A percentile compares a stretch with the other conserved stretches of the same genome.
Conservation (phyloP, 2,797 vertebrate genomes). For the Gadopsis bispinosus region DNA sequence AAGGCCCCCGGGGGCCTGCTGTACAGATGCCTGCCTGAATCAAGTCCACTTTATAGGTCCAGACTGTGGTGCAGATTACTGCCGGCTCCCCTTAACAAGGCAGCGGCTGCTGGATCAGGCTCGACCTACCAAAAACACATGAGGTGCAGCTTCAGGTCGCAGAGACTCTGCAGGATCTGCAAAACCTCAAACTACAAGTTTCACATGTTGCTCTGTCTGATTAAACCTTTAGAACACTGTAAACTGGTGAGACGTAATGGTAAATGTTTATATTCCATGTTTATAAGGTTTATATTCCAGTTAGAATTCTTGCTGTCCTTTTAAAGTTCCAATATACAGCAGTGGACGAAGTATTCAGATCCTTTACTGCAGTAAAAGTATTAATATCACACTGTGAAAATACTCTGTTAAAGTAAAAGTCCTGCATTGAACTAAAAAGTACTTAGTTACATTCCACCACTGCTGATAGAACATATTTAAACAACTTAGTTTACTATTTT, state of each 20-base stretch:
- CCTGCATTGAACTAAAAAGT: no score
- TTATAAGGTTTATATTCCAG: no score
- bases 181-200: neutral
- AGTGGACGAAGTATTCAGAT: no score
- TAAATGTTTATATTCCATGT: neutral
- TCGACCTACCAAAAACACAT: constrained; percentile 1
- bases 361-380: no score
- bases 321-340: no score
- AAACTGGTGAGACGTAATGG: neutral
- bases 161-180: neutral
- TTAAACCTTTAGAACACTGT: neutral
- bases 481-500: neutral
- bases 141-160: neutral
- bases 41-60: constrained; percentile 38
- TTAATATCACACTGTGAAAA: no score
- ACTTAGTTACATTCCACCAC: no score
- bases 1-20: constrained; percentile 18
- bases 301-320: no score
- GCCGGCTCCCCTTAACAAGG: constrained; percentile 32
- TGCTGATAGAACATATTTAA: no score
- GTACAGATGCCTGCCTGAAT: constrained; percentile 37
- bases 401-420: no score
- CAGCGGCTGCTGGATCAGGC: constrained; percentile 14
- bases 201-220: no score
- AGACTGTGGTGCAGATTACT: constrained; percentile 19